Evolutionary conservation across 2,888 invertebrate genomes (phyloP).

Genomic region (Cyclophora albipunctata): DNA sequence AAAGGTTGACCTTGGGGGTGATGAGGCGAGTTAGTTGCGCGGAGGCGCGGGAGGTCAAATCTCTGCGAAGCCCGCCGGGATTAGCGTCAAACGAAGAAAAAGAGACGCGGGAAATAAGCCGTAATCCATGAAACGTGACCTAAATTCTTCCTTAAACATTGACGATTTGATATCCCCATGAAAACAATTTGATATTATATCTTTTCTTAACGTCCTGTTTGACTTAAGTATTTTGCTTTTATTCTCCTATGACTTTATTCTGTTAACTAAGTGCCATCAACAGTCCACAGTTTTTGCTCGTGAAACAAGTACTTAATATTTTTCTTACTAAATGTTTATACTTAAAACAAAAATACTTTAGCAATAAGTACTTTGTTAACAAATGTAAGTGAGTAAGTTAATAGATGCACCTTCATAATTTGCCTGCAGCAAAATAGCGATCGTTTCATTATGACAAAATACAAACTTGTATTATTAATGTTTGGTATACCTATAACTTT

Average conservation of each 20-base stretch:
- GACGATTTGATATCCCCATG: constrained; percentile 66
- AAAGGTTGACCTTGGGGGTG: constrained; percentile 40
- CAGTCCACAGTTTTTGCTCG: no score
- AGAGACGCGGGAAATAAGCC: constrained; percentile 69
- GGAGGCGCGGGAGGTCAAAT: constrained; percentile 45
- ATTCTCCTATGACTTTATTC: constrained; percentile 34
- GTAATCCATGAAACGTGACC: constrained; percentile 72
- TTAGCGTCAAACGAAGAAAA: constrained; percentile 73
- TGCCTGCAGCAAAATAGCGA: no score
- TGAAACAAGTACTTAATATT: no score
- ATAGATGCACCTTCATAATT: no score
- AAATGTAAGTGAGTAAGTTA: no score
- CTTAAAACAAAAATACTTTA: no score
- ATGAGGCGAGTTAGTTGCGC: constrained; percentile 28
- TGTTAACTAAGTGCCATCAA: no score
- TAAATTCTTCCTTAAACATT: constrained; percentile 68
- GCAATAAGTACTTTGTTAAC: no score
- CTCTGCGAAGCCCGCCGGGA: constrained; percentile 59
- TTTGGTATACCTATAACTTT: no score
- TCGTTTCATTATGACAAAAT: no score
- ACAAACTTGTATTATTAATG: no score
- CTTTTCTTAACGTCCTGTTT: constrained; percentile 44
- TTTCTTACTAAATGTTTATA: no score
- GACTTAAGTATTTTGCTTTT: constrained; percentile 23
- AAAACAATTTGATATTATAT: constrained; percentile 66